Percentiles rank a stretch among this genome's conserved stretches.
Evolutionary conservation across 2,113 vertebrate species (phyloP).

Genomic region (Myiopsitta monachus): DNA sequence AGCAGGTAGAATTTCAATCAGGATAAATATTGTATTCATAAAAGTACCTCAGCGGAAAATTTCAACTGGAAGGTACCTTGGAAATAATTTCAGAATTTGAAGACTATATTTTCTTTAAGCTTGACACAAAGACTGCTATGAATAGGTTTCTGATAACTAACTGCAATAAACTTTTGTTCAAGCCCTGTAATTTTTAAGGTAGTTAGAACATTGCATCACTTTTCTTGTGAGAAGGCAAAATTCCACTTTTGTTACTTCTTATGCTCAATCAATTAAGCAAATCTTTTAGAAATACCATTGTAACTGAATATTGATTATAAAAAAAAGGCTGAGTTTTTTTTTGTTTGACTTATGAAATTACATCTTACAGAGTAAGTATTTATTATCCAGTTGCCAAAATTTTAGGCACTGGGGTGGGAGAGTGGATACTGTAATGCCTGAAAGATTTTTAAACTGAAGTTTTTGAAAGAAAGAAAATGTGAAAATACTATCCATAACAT

Average conservation of each 20-base stretch:
- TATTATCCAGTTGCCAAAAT: background rate
- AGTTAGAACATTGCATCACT: background rate
- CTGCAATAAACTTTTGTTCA: background rate
- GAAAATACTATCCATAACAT: background rate
- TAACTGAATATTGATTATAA: background rate
- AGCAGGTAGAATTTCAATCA: background rate
- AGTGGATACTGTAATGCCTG: background rate
- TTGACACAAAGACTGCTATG: background rate
- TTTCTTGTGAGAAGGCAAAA: background rate
- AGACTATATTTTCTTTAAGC: background rate
- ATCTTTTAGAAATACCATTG: background rate
- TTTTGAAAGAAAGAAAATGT: background rate
- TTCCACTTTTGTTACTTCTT: background rate
- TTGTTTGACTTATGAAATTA: background rate
- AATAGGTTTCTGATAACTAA: background rate
- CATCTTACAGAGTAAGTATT: background rate
- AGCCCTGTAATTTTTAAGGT: background rate
- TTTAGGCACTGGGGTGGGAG: background rate
- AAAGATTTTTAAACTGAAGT: background rate
- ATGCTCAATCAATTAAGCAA: background rate
- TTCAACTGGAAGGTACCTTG: background rate
- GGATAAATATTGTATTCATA: background rate
- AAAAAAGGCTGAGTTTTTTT: background rate
- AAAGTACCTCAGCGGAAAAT: background rate
- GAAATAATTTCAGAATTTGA: background rate